phyloP scores from a whole-genome alignment of 1,140 invertebrate species.

The Nomia melanderi region DNA sequence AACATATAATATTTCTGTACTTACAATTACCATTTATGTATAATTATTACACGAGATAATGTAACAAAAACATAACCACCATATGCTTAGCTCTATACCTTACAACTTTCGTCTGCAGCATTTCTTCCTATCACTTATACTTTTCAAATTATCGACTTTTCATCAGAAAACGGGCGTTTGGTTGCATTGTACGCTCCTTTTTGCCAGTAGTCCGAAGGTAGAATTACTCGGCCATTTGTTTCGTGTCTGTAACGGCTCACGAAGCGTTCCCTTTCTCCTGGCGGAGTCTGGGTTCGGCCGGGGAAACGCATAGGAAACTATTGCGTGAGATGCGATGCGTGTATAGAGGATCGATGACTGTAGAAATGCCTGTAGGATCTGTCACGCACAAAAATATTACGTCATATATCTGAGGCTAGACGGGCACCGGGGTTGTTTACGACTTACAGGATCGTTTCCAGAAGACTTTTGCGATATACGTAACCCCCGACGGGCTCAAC shows the following conservation, averaged over 20 bases:
- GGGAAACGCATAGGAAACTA: slow-evolving; percentile 24
- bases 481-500: slow-evolving; percentile 56
- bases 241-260: neutral
- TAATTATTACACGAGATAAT: too few relatives aligned
- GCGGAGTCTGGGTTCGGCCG: neutral
- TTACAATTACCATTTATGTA: too few relatives aligned
- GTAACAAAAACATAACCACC: too few relatives aligned
- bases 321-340: slow-evolving; percentile 66
- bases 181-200: neutral
- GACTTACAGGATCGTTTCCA: slow-evolving; percentile 70
- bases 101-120: too few relatives aligned
- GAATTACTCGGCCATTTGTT: neutral
- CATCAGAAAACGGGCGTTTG: neutral
- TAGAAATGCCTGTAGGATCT: slow-evolving; percentile 67
- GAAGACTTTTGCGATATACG: slow-evolving; percentile 67
- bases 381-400: slow-evolving; percentile 73
- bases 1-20: too few relatives aligned
- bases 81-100: too few relatives aligned
- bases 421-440: slow-evolving; percentile 69
- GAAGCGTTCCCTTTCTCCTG: too few relatives aligned
- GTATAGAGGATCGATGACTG: slow-evolving; percentile 59
- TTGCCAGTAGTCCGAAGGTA: neutral
- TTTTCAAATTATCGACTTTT: too few relatives aligned
- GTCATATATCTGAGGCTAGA: slow-evolving; percentile 70
- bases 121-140: too few relatives aligned